A percentile compares a stretch with the other conserved stretches of the same genome.
phyloP scores from a whole-genome alignment of 2,888 invertebrate species.

The Tineola bisselliella region DNA sequence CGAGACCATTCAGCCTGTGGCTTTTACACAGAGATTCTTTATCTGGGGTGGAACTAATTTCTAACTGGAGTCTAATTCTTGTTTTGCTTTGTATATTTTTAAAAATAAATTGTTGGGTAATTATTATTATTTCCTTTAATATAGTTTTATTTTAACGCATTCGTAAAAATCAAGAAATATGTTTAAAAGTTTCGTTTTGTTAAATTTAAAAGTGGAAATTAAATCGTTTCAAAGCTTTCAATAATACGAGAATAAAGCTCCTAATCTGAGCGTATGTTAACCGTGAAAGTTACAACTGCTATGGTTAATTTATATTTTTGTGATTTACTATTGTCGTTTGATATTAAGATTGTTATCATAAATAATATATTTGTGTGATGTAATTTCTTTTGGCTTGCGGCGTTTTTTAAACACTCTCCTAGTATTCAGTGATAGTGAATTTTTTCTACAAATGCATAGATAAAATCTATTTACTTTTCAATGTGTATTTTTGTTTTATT shows the following conservation, averaged over 20 bases:
- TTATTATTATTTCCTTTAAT: too few relatives aligned
- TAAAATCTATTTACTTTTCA: too few relatives aligned
- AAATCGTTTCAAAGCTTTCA: neutral
- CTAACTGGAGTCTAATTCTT: neutral
- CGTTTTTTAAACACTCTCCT: neutral
- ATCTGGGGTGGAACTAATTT: conserved; percentile 11
- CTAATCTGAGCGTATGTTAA: neutral
- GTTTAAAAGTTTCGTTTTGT: too few relatives aligned
- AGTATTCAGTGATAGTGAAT: neutral
- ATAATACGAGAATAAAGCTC: neutral
- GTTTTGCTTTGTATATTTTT: neutral
- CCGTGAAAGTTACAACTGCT: neutral
- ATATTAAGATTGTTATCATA: neutral
- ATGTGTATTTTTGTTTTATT: too few relatives aligned
- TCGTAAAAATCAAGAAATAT: too few relatives aligned
- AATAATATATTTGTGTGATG: neutral
- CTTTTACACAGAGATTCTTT: conserved; percentile 1
- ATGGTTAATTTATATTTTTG: conserved; percentile 1
- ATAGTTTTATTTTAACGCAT: too few relatives aligned
- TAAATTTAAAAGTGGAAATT: too few relatives aligned
- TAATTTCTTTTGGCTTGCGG: neutral
- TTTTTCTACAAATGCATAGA: neutral
- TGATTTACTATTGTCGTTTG: conserved; percentile 1
- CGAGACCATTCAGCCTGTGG: neutral
- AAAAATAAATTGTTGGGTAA: too few relatives aligned